Evolutionary conservation across 2,888 invertebrate genomes (phyloP).

Genomic region (Stegophylla sp.): DNA sequence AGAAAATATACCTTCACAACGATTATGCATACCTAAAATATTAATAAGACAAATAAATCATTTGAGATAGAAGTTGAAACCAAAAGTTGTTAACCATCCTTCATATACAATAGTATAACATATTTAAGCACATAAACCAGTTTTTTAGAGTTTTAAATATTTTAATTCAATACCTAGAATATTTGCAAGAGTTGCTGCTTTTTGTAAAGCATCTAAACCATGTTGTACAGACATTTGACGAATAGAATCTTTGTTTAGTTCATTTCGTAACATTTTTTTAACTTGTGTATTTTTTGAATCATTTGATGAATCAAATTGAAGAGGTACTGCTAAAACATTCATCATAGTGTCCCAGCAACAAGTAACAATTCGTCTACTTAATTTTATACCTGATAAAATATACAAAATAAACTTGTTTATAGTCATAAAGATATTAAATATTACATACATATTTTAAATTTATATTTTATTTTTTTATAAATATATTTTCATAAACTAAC

Average conservation of each 20-base stretch:
- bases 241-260: constrained; percentile 66
- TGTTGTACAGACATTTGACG: constrained; percentile 62
- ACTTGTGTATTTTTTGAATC: constrained; percentile 63
- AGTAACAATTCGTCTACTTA: constrained; percentile 75
- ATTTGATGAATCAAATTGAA: constrained; percentile 67
- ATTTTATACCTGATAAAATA: constrained; percentile 64
- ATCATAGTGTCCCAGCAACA: constrained; percentile 93
- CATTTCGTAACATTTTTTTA: constrained; percentile 66
- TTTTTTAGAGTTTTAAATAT: neutral
- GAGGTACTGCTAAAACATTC: constrained; percentile 81
- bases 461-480: neutral
- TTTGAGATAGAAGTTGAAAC: no score
- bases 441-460: neutral
- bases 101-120: no score
- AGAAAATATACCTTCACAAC: constrained; percentile 89
- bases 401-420: neutral
- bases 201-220: constrained; percentile 88
- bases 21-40: constrained; percentile 76
- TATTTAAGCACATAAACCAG: no score
- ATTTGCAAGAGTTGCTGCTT: constrained; percentile 89
- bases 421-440: neutral
- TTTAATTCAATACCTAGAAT: constrained; percentile 70
- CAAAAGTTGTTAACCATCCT: no score
- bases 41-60: constrained; percentile 46
- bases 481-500: no score